Conservation (phyloP, 1,140 invertebrate species). For the Sycobia sp. region DNA sequence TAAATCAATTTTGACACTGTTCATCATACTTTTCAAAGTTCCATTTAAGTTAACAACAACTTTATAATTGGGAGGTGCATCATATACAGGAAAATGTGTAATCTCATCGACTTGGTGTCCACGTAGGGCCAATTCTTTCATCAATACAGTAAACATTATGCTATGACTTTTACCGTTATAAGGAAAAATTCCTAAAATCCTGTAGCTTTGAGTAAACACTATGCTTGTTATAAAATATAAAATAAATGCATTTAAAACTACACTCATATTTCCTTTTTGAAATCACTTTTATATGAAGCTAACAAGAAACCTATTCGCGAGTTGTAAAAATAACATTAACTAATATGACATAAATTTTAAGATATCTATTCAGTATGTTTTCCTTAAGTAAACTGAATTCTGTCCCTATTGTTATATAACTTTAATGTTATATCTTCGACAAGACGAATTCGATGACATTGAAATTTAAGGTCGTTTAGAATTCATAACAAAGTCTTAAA, state of each 20-base stretch:
- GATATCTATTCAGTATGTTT: too few species aligned
- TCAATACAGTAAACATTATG: conserved; percentile 56
- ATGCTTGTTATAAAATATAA: background rate
- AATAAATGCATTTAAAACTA: background rate
- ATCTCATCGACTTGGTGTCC: conserved; percentile 59
- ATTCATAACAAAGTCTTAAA: too few species aligned
- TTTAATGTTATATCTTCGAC: too few species aligned
- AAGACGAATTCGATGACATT: too few species aligned
- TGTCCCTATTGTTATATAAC: too few species aligned
- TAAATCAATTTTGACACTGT: conserved; percentile 11
- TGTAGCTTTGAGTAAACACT: conserved; percentile 25
- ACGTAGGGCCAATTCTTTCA: conserved; percentile 53
- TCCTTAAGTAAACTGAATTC: too few species aligned
- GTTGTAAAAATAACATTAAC: too few species aligned
- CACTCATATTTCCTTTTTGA: background rate
- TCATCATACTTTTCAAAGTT: conserved; percentile 13
- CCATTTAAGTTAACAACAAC: conserved; percentile 43
- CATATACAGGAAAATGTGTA: conserved; percentile 43
- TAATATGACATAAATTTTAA: too few species aligned
- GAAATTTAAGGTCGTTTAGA: too few species aligned
- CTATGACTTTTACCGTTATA: conserved; percentile 59
- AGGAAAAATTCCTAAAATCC: conserved; percentile 59
- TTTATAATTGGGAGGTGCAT: conserved; percentile 47
- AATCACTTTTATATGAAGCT: too few species aligned
- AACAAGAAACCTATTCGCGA: too few species aligned